Evolutionary conservation across 2,797 vertebrate genomes (phyloP).

Genomic region (Botia kubotai): DNA sequence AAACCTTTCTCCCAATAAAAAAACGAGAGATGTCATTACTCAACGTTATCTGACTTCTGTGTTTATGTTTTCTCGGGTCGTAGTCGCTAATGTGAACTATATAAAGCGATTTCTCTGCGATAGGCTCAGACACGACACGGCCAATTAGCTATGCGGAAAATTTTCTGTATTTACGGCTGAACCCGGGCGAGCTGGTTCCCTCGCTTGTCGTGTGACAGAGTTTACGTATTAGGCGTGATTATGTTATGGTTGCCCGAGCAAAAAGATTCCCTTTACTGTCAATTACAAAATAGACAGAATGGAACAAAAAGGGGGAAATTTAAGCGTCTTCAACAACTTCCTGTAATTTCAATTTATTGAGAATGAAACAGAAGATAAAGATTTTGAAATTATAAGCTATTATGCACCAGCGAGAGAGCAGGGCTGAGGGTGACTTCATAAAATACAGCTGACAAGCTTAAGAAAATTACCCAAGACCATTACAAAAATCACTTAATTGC

Average conservation of each 20-base stretch:
- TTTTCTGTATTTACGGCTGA: constrained; percentile 72
- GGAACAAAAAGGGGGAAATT: constrained; percentile 84
- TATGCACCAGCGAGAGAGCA: constrained; percentile 89
- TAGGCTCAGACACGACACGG: constrained; percentile 70
- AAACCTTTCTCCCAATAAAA: constrained; percentile 32
- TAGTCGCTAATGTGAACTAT: constrained; percentile 27
- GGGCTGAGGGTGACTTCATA: constrained; percentile 91
- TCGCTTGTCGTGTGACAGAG: constrained; percentile 89
- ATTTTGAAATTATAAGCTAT: constrained; percentile 99
- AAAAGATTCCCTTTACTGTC: constrained; percentile 87
- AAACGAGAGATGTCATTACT: neutral
- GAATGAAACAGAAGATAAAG: constrained; percentile 97
- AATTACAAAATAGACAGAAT: constrained; percentile 88
- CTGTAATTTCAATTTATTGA: constrained; percentile 99
- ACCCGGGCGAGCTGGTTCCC: constrained; percentile 86
- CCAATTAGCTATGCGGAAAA: constrained; percentile 75
- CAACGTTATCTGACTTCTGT: constrained; percentile 29
- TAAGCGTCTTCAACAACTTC: constrained; percentile 97
- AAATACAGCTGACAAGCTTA: constrained; percentile 98
- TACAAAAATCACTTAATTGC: constrained; percentile 99
- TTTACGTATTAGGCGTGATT: constrained; percentile 86
- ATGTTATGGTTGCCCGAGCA: constrained; percentile 78
- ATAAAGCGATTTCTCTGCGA: constrained; percentile 19
- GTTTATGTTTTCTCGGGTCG: constrained; percentile 24
- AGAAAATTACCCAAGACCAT: constrained; percentile 99